Percentiles rank a stretch among this genome's conserved stretches.
These are phyloP conservation scores for Junco hyemalis DNA, from an alignment of 2,113 vertebrate species.

Conservation along the genomic window DNA sequence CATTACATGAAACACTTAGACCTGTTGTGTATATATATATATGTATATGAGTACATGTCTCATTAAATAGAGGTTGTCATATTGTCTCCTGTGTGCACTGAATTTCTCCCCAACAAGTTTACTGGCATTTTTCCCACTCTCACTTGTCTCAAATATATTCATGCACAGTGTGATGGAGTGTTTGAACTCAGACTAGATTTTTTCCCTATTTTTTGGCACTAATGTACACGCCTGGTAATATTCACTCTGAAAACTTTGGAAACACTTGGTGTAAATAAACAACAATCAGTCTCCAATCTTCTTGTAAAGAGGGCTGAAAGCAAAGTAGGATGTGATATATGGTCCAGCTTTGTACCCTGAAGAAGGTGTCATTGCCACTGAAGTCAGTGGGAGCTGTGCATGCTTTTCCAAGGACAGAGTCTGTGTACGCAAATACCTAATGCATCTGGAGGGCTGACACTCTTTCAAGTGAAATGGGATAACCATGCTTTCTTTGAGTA, in stretches of 20 bases:
- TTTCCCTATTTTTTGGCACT: neutral
- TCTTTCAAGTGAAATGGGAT: neutral
- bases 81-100: neutral
- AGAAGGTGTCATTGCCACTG: neutral
- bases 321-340: neutral
- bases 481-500: neutral
- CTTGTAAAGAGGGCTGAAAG: neutral
- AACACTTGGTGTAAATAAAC: neutral
- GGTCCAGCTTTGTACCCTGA: neutral
- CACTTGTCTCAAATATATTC: neutral
- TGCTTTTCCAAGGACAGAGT: neutral
- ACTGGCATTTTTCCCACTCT: neutral
- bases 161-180: fast-evolving
- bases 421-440: neutral
- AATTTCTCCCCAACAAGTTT: neutral
- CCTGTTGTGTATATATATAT: neutral
- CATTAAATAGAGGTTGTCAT: neutral
- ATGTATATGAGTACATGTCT: fast-evolving
- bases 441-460: neutral
- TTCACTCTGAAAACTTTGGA: neutral
- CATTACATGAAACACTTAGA: neutral
- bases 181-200: neutral
- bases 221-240: neutral
- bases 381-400: neutral
- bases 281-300: neutral